Base-by-base conservation (phyloP, 2,888 invertebrate genomes). In the Dioctria linearis region DNA sequence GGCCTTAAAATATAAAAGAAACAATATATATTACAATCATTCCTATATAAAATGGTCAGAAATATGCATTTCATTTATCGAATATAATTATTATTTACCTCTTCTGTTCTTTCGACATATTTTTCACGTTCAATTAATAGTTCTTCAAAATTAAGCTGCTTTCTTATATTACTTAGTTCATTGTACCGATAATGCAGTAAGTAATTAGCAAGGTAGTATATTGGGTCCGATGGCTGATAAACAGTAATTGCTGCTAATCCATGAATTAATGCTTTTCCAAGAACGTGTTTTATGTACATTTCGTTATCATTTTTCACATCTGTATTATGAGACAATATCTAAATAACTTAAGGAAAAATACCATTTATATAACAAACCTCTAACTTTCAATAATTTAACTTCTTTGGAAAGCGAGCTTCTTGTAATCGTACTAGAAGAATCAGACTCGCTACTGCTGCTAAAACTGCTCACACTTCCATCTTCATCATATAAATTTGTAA, bases 151-250 rank as follows among this genome's bases (percentile, higher is more conserved):
- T 80, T 79, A n/a, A 73, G 8, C 46, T 82, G 67, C 43, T 82
- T 80, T 46, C 79, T 51, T 40, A 67, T 11, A 39, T 79, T 82
- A 13, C 75, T 79, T 39, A 79, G 42, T 65, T 82, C 80, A 54
- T 81, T 82, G n/a, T 82, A 79, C 5, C 82, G 82, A 78, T 81
- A 83, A 51, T 83, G 80, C 6, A 82, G 73, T 25, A 84, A 81
- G 65, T 80, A 84, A 78, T 83, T 82, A 3, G 82, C 83, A 9
- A 84, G 71, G 78, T 82, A 84, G 57, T 82, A 82, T 3, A 84
- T 82, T 5, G 83, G 83, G 82, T 83, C 83, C 4, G 75, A 39
- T 40, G 84, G 84, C 49, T 83, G 80, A 25, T 80, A 61, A 43
- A 83, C 6, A 3, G 80, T 81, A 8, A 83, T 79, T 39, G 81